Percentiles rank a stretch among this genome's conserved stretches.
These are phyloP conservation scores for Eulithis testata DNA, from an alignment of 2,888 invertebrate genomes.

Conservation along the genomic window DNA sequence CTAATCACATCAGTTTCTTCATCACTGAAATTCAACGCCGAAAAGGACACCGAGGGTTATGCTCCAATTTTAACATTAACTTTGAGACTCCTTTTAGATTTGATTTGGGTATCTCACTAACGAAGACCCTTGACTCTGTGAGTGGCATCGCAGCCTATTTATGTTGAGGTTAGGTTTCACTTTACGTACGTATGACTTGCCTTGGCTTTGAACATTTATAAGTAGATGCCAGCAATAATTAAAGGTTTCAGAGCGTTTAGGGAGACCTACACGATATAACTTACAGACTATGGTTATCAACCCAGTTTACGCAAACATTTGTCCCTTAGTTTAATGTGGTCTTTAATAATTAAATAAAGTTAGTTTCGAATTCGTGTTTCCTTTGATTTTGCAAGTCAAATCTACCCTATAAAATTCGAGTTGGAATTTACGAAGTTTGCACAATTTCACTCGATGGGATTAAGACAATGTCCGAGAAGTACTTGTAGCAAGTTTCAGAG, in stretches of 20 bases:
- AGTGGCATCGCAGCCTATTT: constrained; percentile 39
- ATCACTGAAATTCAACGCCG: constrained; percentile 8
- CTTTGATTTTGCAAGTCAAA: constrained; percentile 51
- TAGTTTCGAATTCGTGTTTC: constrained; percentile 47
- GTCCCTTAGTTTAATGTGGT: constrained; percentile 1
- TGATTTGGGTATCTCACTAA: constrained; percentile 39
- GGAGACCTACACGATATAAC: neutral
- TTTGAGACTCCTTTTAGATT: constrained; percentile 37
- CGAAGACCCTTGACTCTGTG: constrained; percentile 38
- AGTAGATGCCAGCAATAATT: constrained; percentile 42
- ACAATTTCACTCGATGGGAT: constrained; percentile 55
- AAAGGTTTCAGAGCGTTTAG: neutral
- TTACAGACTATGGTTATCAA: too few relatives aligned
- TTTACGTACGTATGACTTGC: constrained; percentile 49
- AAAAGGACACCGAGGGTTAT: constrained; percentile 37
- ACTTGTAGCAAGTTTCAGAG: constrained; percentile 43
- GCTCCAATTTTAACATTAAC: constrained; percentile 35
- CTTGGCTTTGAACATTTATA: constrained; percentile 48
- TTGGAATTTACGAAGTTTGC: constrained; percentile 54
- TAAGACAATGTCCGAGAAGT: constrained; percentile 48
- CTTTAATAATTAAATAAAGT: constrained; percentile 46
- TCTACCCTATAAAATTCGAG: constrained; percentile 47
- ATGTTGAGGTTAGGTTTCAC: constrained; percentile 47
- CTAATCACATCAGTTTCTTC: constrained; percentile 1
- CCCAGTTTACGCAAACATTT: neutral